phyloP scores from a whole-genome alignment of 2,888 invertebrate genomes.

The Phania funesta region DNA sequence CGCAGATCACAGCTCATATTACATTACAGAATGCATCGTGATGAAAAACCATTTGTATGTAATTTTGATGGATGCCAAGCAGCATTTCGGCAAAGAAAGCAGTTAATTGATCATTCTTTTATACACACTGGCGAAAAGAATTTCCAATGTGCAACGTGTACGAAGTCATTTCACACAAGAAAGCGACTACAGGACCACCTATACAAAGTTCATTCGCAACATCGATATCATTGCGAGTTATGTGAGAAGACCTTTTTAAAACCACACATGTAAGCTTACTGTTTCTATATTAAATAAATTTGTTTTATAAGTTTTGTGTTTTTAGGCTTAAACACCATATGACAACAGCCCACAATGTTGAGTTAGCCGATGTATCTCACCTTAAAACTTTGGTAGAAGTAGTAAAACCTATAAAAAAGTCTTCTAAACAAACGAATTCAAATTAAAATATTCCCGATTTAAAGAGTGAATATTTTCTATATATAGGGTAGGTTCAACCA shows the following conservation, averaged over 20 bases:
- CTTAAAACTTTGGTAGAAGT: slow-evolving; percentile 43
- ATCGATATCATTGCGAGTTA: slow-evolving; percentile 62
- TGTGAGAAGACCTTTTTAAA: slow-evolving; percentile 63
- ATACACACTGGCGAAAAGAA: slow-evolving; percentile 62
- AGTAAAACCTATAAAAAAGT: slow-evolving; percentile 35
- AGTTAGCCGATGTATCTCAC: slow-evolving; percentile 60
- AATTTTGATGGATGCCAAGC: slow-evolving; percentile 57
- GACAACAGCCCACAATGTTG: slow-evolving; percentile 49
- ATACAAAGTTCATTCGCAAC: slow-evolving; percentile 61
- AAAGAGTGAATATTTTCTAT: too few species aligned
- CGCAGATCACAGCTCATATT: slow-evolving; percentile 63
- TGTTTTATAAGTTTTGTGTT: slow-evolving; percentile 3
- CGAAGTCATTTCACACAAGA: slow-evolving; percentile 62
- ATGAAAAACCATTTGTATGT: slow-evolving; percentile 66
- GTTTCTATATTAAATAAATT: neutral
- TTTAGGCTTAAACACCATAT: slow-evolving; percentile 64
- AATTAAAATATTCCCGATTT: neutral
- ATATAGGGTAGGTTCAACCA: too few species aligned
- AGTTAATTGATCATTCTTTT: slow-evolving; percentile 63
- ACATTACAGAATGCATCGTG: slow-evolving; percentile 66
- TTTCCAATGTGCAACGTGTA: slow-evolving; percentile 57
- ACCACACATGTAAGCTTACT: slow-evolving; percentile 61
- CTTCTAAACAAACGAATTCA: neutral
- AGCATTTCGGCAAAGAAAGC: slow-evolving; percentile 66
- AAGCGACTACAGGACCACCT: slow-evolving; percentile 65